Base-by-base conservation (phyloP, 2,888 invertebrate genomes). In the Tipula vernalis region DNA sequence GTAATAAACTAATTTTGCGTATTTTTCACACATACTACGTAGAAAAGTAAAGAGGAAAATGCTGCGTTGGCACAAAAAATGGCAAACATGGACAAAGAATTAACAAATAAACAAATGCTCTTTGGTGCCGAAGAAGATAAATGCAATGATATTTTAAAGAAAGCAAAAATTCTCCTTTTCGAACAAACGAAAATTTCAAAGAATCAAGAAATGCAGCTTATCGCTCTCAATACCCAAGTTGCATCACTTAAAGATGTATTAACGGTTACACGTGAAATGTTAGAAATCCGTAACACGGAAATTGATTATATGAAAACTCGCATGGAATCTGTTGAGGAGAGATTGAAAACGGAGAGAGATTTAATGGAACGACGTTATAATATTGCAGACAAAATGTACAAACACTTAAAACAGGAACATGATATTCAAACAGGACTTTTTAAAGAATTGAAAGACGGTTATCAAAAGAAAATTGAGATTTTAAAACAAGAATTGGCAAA, bases 181-280 rank as follows among this genome's bases (percentile, higher is more conserved):
- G 96, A 96, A 90, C 95, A 95, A 90, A 95, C 95, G 0, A 95
- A 95, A 91, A 93, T 95, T 89, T 95, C 95, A 88, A 95, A 95
- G 89, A 96, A 96, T 90, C 95, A 96, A 89, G 96, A 96, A 90
- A 92, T 95, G 88, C 96, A 96, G 91, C 96, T 96, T 87, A 93
- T 94, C 87, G 96, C 96, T 0, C 91, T 96, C 86, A 93, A 92
- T 41, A 93, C 94, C 6, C 96, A 97, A 91, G 95, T 96, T 6
- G 93, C 93, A 83, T 96, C 96, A 0, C 92, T 96, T 44, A 96
- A 96, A 90, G 96, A 97, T 89, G 96, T 97, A 84, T 94, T 96
- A n/a, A 91, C 93, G 10, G 96, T 97, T 87, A 96, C 96, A 2
- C 96, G 96, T 90, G 96, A 96, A 89, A 92, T 97, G 89, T 91